Base-by-base conservation (phyloP, 2,797 vertebrate species). In the Lutra lutra region DNA sequence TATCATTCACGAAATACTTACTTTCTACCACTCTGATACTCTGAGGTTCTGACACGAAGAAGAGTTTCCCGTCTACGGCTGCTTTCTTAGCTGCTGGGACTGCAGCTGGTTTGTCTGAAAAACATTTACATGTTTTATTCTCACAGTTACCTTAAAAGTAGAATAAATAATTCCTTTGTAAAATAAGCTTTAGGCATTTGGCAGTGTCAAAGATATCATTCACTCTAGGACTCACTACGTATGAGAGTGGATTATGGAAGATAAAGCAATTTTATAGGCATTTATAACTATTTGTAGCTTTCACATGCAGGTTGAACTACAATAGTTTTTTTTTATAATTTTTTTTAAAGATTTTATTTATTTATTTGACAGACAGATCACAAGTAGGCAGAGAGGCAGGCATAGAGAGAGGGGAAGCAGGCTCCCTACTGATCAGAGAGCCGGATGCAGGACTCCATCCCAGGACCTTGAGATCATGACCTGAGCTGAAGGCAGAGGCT, bases 1-100 rank as follows among this genome's bases (percentile, higher is more conserved):
- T 1, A 75, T 2, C 83, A 96, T 87, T 93, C 11, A 88, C n/a
- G 77, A 89, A 75, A 23, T 48, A 98, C 99, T 99, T 99, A 99
- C 99, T 99, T 99, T 99, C 99, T 17, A 99, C 97, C 27, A 99
- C 98, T 95, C 99, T 99, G 60, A 99, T 94, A 32, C 98, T 98
- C 97, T 99, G 99, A 96, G 99, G 99, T 97, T 99, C 99, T 98
- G 99, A 99, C 12, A 99, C 99, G 86, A 99, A 99, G 97, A 99
- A 99, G 89, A 99, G 99, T 90, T 99, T 99, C 20, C 99, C 99
- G 58, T 99, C 99, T 62, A 99, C 95, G 12, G 99, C 98, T 66
- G 97, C 98, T 96, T 99, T 98, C 98, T 99, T 99, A 91, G 98
- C 97, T 32, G 98, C 94, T 62, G 98, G 98, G 70, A 97, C 98